phyloP scores from a whole-genome alignment of 2,888 invertebrate genomes.

The Loripinus fragilis region DNA sequence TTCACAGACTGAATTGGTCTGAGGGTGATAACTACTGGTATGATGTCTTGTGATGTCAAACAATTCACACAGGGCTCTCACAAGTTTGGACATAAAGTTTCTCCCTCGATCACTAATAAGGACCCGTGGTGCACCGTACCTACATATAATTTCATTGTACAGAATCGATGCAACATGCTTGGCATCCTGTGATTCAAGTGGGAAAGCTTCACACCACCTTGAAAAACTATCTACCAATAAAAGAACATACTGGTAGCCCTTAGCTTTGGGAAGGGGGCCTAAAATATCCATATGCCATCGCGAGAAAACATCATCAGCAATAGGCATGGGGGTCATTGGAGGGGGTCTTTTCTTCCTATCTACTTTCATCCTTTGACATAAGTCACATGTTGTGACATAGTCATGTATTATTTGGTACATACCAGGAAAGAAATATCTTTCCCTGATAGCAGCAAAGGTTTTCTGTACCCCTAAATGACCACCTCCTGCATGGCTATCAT shows the following conservation, averaged over 20 bases:
- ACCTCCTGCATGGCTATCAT: background rate
- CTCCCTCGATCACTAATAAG: constrained; percentile 38
- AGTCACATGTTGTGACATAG: too few relatives aligned
- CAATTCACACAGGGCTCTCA: too few relatives aligned
- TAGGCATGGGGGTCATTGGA: too few relatives aligned
- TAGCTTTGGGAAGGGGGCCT: too few relatives aligned
- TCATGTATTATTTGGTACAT: constrained; percentile 22
- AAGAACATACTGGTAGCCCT: too few relatives aligned
- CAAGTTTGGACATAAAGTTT: constrained; percentile 62
- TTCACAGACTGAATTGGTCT: too few relatives aligned
- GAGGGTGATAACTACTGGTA: too few relatives aligned
- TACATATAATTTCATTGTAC: constrained; percentile 38
- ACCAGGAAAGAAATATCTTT: background rate
- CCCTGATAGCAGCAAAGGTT: too few relatives aligned
- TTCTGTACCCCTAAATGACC: too few relatives aligned
- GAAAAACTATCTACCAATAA: constrained; percentile 37
- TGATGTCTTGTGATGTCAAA: constrained; percentile 50
- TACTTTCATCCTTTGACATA: constrained; percentile 28
- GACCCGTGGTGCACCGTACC: constrained; percentile 32
- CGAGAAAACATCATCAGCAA: too few relatives aligned
- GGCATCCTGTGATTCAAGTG: constrained; percentile 33
- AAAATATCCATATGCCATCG: too few relatives aligned
- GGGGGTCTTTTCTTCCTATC: constrained; percentile 26
- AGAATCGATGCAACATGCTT: constrained; percentile 32
- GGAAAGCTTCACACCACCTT: constrained; percentile 41